These are phyloP conservation scores for Drosophila sproati DNA, from an alignment of 1,140 invertebrate species.

Conservation along the genomic window DNA sequence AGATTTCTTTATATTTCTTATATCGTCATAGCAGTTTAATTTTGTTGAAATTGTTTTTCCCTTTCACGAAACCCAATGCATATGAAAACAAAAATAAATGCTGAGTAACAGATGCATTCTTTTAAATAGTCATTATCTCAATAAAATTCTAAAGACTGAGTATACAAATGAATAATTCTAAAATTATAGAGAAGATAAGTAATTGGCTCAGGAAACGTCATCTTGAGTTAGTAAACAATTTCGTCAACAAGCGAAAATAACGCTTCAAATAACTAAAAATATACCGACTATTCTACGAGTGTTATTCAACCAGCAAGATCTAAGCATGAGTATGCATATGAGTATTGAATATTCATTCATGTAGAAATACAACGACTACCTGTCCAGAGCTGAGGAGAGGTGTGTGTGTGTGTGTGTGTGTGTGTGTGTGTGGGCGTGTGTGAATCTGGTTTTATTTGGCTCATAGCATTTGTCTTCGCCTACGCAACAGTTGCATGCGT, in stretches of 20 bases:
- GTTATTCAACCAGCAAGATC: background rate
- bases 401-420: constrained; percentile 68
- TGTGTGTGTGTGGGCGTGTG: constrained; percentile 52
- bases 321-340: background rate
- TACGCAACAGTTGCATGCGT: constrained; percentile 54
- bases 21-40: too few relatives aligned
- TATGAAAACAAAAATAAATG: too few relatives aligned
- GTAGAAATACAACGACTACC: constrained; percentile 16
- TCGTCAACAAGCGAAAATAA: background rate
- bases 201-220: background rate
- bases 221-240: constrained; percentile 1
- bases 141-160: background rate
- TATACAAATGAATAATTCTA: background rate
- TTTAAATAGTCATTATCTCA: background rate
- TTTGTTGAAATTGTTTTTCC: too few relatives aligned
- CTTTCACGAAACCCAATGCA: too few relatives aligned
- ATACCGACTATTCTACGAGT: background rate
- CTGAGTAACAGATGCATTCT: too few relatives aligned
- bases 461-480: constrained; percentile 22
- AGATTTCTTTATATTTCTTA: too few relatives aligned
- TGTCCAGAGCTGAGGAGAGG: constrained; percentile 4
- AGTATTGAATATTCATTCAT: constrained; percentile 6
- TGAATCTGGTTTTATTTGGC: constrained; percentile 42
- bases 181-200: too few relatives aligned
- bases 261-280: background rate